Evolutionary conservation across 2,888 invertebrate species (phyloP).

Genomic region (Drosophila mimica): DNA sequence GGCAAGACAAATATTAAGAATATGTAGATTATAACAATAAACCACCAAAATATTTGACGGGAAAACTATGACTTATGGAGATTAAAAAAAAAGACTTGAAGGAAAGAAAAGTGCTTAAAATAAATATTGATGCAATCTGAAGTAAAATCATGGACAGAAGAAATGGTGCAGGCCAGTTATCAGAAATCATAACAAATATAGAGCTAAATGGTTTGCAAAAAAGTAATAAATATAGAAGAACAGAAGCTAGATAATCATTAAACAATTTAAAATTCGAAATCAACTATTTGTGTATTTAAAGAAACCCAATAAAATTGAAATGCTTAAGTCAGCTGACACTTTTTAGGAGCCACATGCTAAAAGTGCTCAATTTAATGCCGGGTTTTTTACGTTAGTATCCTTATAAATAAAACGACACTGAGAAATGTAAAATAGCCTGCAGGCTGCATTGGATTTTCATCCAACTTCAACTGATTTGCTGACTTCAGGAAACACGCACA

Average conservation of each 20-base stretch:
- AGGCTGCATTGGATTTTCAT: conserved; percentile 19
- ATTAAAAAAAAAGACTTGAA: background rate
- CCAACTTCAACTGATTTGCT: conserved; percentile 67
- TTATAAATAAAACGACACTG: conserved; percentile 25
- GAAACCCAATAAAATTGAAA: background rate
- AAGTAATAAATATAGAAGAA: background rate
- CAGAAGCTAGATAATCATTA: background rate
- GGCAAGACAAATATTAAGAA: background rate
- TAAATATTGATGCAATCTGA: conserved; percentile 5
- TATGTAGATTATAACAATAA: background rate
- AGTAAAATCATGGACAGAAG: background rate
- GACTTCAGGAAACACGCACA: conserved; percentile 40
- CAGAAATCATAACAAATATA: background rate
- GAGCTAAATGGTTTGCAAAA: background rate
- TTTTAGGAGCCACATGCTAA: background rate
- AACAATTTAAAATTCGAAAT: background rate
- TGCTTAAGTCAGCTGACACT: background rate
- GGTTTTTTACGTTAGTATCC: background rate
- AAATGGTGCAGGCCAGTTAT: background rate
- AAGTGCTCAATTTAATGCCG: background rate
- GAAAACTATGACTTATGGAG: background rate
- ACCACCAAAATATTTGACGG: background rate
- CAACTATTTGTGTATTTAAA: background rate
- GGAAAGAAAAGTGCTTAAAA: background rate
- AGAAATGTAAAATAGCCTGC: conserved; percentile 21